Evolutionary conservation across 2,888 invertebrate genomes (phyloP).

Genomic region (Synergus gifuensis): DNA sequence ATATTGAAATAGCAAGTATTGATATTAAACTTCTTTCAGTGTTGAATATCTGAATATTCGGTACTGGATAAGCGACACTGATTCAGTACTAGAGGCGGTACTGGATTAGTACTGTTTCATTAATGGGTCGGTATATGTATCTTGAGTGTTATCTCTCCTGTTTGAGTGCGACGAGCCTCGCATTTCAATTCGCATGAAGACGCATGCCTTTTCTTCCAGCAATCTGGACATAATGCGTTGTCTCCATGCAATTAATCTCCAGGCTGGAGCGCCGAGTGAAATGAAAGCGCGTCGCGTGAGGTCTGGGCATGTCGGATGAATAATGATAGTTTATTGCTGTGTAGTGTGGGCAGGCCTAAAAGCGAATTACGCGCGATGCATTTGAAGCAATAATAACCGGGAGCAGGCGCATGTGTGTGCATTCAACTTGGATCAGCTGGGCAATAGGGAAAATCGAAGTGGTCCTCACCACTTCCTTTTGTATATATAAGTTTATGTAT

Average conservation of each 20-base stretch:
- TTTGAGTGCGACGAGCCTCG: conserved; percentile 39
- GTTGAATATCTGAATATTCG: too few relatives aligned
- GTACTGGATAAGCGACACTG: too few relatives aligned
- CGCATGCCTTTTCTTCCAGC: conserved; percentile 36
- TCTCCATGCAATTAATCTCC: conserved; percentile 54
- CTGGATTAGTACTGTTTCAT: too few relatives aligned
- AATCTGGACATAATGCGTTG: conserved; percentile 39
- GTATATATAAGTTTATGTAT: neutral
- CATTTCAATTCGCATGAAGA: conserved; percentile 41
- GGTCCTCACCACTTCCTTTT: neutral
- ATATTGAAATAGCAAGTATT: too few relatives aligned
- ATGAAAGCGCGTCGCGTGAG: conserved; percentile 58
- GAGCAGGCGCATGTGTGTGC: conserved; percentile 30
- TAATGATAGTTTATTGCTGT: conserved; percentile 58
- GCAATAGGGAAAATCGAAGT: neutral
- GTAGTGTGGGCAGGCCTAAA: conserved; percentile 57
- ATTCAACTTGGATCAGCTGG: neutral
- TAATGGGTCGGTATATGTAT: too few relatives aligned
- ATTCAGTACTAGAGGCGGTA: too few relatives aligned
- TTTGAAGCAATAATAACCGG: conserved; percentile 50
- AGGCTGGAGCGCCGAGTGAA: conserved; percentile 51
- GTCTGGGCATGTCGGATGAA: conserved; percentile 60
- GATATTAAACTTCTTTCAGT: too few relatives aligned
- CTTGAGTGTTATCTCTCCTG: conserved; percentile 16
- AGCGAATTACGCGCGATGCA: conserved; percentile 58